Evolutionary conservation across 1,140 invertebrate genomes (phyloP), one percentile per base, ranked within the genome.

Genomic region (Penaeus chinensis): DNA sequence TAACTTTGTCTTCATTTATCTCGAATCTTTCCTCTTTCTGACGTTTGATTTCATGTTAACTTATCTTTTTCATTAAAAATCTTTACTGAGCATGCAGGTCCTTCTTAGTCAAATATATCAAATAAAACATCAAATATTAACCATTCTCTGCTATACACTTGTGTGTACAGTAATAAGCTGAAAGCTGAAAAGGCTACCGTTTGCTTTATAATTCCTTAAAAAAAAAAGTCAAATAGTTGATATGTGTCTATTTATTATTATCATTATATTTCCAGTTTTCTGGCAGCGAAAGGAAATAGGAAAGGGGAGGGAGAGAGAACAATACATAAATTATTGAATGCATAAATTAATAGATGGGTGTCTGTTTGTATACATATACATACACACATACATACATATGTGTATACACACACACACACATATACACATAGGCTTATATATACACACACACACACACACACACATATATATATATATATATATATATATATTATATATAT

Each of bases 361-460:
- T 71, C 3, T 71, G 69, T 71, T 0, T 71, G 24, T 8, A 37
- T n/a, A 11, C 27, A 81, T 37, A 22, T 5, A 81, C 61, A 81
- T 27, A 81, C 27, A 62, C 54, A 79, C 61, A 63, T 71, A 71
- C 20, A 71, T 71, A 71, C 7, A 71, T 71, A 71, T 71, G 24
- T 71, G 20, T 71, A 71, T 71, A 69, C 22, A 69, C 22, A 69
- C 22, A 22, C 1, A 42, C 4, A 42, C 4, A 42, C 4, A 42
- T 42, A 42, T 5, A 42, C 4, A 42, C 4, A 42, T 42, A 42
- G 1, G 7, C 4, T 4, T 42, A 42, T 42, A 42, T 42, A 42
- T 42, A 42, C 7, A 42, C 4, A 42, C 4, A 42, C 4, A 3
- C 4, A 42, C 4, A 42, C 4, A 42, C 4, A 42, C 4, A 42